Evolutionary conservation across 2,888 invertebrate species (phyloP).

Genomic region (Pammene fasciana): DNA sequence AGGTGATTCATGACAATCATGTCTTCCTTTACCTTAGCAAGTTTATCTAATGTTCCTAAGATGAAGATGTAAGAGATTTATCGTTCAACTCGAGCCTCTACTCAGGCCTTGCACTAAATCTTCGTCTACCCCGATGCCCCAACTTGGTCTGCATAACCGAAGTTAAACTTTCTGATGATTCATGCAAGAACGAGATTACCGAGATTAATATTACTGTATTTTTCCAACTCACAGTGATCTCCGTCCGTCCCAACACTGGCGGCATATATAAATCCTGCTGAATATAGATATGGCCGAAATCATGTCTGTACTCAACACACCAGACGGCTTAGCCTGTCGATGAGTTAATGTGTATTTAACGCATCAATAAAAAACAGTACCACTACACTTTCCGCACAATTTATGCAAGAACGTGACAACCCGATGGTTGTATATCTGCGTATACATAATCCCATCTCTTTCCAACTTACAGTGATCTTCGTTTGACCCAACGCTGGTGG

Average conservation of each 20-base stretch:
- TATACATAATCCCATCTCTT: neutral
- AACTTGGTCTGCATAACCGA: too few relatives aligned
- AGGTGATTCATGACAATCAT: too few relatives aligned
- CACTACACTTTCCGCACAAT: neutral
- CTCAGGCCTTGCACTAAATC: too few relatives aligned
- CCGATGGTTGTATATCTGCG: neutral
- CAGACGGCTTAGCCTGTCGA: conserved; percentile 92
- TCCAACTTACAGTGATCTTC: conserved; percentile 90
- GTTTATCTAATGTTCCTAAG: too few relatives aligned
- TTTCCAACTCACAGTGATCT: conserved; percentile 89
- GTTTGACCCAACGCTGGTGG: conserved; percentile 96
- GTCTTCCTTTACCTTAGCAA: too few relatives aligned
- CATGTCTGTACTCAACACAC: conserved; percentile 94
- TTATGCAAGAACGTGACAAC: neutral
- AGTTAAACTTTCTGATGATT: neutral
- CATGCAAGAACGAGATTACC: neutral
- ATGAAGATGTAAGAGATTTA: too few relatives aligned
- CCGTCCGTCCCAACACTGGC: conserved; percentile 94
- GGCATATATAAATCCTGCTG: conserved; percentile 95
- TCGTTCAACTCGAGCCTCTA: too few relatives aligned
- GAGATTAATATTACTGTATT: neutral
- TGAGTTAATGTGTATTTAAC: too few relatives aligned
- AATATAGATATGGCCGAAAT: conserved; percentile 94
- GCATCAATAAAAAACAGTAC: too few relatives aligned
- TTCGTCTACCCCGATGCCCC: too few relatives aligned